phyloP scores from a whole-genome alignment of 1,140 invertebrate genomes.

The Chelonus insularis region DNA sequence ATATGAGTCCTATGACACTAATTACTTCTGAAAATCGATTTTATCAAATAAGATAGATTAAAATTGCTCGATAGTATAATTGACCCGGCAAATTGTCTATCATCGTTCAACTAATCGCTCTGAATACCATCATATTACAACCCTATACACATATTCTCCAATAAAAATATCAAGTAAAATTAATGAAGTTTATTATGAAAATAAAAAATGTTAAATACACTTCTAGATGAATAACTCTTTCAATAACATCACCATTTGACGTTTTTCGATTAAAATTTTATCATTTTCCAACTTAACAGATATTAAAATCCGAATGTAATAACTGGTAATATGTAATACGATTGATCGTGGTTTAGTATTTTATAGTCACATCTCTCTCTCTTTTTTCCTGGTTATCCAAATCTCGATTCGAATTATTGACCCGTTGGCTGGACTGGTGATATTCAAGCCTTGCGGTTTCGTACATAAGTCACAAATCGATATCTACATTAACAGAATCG shows the following conservation, averaged over 20 bases:
- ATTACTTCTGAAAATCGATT: slow-evolving; percentile 26
- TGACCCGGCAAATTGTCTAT: slow-evolving; percentile 8
- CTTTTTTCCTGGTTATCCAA: background rate
- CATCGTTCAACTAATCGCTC: slow-evolving; percentile 8
- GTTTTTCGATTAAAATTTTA: slow-evolving; percentile 21
- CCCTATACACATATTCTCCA: no score
- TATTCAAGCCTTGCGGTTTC: background rate
- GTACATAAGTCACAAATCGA: background rate
- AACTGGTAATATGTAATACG: slow-evolving; percentile 10
- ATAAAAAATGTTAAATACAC: no score
- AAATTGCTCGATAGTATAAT: background rate
- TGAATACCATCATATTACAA: no score
- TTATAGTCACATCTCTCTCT: background rate
- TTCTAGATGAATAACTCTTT: no score
- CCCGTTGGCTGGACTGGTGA: no score
- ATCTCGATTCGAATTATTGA: background rate
- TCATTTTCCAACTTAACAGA: slow-evolving; percentile 22
- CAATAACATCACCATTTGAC: no score
- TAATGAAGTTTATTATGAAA: no score
- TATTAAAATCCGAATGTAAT: slow-evolving; percentile 18
- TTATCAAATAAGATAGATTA: slow-evolving; percentile 21
- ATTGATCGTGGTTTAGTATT: slow-evolving; percentile 14
- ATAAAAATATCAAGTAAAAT: no score
- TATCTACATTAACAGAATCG: background rate
- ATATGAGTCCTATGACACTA: background rate